phyloP scores from a whole-genome alignment of 2,888 invertebrate genomes.

The Hybos culiciformis region DNA sequence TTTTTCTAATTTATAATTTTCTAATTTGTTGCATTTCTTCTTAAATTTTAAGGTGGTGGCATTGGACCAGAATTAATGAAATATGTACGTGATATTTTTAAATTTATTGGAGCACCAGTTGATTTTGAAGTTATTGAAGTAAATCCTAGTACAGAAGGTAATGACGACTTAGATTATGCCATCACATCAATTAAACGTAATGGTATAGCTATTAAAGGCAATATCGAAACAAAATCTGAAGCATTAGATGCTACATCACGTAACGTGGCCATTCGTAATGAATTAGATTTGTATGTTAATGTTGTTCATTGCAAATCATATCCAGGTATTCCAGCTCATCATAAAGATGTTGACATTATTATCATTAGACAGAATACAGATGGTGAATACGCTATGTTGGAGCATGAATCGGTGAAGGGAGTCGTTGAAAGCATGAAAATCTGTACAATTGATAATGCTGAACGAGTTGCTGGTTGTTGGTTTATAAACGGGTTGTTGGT shows the following conservation, averaged over 20 bases:
- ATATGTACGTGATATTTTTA: conserved; percentile 82
- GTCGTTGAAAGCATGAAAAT: conserved; percentile 95
- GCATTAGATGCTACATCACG: conserved; percentile 70
- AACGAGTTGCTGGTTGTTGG: conserved; percentile 82
- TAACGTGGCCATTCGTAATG: conserved; percentile 85
- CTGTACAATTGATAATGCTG: conserved; percentile 74
- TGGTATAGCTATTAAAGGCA: conserved; percentile 89
- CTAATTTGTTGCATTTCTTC: too few species aligned
- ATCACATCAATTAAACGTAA: conserved; percentile 91
- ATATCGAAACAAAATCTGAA: conserved; percentile 89
- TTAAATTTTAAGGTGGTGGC: too few species aligned
- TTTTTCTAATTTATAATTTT: too few species aligned
- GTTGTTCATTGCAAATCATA: conserved; percentile 85
- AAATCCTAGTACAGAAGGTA: conserved; percentile 58
- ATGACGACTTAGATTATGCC: conserved; percentile 79
- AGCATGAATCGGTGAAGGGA: conserved; percentile 86
- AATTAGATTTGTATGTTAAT: conserved; percentile 87
- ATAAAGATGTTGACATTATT: conserved; percentile 76
- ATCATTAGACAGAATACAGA: conserved; percentile 93
- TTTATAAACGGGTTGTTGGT: too few species aligned
- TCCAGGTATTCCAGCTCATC: conserved; percentile 66
- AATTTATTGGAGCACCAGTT: conserved; percentile 80
- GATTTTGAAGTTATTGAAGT: conserved; percentile 92
- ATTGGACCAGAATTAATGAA: conserved; percentile 93
- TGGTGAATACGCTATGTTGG: conserved; percentile 95